phyloP scores from a whole-genome alignment of 2,113 vertebrate species.

The Nerophis ophidion region DNA sequence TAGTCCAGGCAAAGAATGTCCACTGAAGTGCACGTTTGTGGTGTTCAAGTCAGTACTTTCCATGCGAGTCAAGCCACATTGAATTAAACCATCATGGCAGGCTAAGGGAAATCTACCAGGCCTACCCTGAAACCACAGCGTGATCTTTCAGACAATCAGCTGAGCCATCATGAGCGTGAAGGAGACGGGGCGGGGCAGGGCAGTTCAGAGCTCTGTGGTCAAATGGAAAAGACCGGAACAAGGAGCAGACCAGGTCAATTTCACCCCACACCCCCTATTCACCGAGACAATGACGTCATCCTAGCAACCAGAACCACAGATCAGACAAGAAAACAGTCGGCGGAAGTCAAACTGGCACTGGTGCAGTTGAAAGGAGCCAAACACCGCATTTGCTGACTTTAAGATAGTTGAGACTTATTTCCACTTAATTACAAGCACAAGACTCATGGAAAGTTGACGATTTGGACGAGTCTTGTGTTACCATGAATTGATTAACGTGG shows the following conservation, averaged over 20 bases:
- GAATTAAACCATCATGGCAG: background rate
- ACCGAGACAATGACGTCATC: conserved; percentile 10
- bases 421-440: too few species aligned
- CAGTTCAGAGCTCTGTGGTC: conserved; percentile 19
- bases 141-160: conserved; percentile 10
- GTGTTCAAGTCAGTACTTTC: background rate
- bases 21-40: background rate
- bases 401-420: too few species aligned
- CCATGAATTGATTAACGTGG: too few species aligned
- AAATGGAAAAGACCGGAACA: conserved; percentile 19
- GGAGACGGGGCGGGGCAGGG: background rate
- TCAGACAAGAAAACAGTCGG: conserved; percentile 7
- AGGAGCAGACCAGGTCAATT: background rate
- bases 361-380: too few species aligned
- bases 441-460: too few species aligned
- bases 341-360: background rate
- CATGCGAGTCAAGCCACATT: background rate
- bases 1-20: background rate
- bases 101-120: background rate
- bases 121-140: background rate
- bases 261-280: conserved; percentile 10
- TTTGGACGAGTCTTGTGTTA: too few species aligned
- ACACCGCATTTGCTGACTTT: too few species aligned
- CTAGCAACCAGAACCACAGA: conserved; percentile 39
- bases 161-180: conserved; percentile 5